Evolutionary conservation across 2,888 invertebrate species (phyloP), one percentile per base, ranked within the genome.

Genomic region (Melangyna quadrimaculata): DNA sequence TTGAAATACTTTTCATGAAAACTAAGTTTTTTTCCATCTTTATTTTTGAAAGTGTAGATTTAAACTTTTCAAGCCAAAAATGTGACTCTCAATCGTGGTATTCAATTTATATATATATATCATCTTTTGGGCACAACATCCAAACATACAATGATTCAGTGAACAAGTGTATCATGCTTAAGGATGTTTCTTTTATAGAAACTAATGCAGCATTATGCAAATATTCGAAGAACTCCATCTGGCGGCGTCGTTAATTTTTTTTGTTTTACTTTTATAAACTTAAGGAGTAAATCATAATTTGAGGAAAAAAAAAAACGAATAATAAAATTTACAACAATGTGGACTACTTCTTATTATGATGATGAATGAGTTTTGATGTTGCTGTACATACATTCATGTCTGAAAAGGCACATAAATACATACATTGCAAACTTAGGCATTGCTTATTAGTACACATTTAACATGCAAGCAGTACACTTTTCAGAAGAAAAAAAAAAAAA

Each of bases 141-240:
- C 35, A 22, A 14, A 22, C 14, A 59, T 59, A 22, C n/a, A n/a
- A n/a, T 59, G 7, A 12, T 12, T 0, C 4, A 22, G 17, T 7
- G 32, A 32, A 57, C 32, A 57, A 19, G 35, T 35, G 57, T 19
- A 4, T 7, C 19, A 1, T 14, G 10, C 22, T 22, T 24, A 14
- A n/a, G 22, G 48, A 24, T 48, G 2, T 24, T 53, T 17, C n/a
- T n/a, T 1, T 53, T 0, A 10, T 19, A 35, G 14, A 14, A 22
- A 35, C 35, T 22, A 59, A 59, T 22, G 35, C 7, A 35, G 12
- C 14, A 35, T 65, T 45, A 7, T 45, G 19, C 19, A 3, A 29
- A 45, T 65, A 65, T 65, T 65, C 48, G 19, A 19, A 14, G 48
- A 48, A 48, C 65, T 48, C 45, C 65, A 65, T 65, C 29, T 65